Evolutionary conservation across 1,140 invertebrate genomes (phyloP), one percentile per base, ranked within the genome.

Genomic region (Heterodera schachtii): DNA sequence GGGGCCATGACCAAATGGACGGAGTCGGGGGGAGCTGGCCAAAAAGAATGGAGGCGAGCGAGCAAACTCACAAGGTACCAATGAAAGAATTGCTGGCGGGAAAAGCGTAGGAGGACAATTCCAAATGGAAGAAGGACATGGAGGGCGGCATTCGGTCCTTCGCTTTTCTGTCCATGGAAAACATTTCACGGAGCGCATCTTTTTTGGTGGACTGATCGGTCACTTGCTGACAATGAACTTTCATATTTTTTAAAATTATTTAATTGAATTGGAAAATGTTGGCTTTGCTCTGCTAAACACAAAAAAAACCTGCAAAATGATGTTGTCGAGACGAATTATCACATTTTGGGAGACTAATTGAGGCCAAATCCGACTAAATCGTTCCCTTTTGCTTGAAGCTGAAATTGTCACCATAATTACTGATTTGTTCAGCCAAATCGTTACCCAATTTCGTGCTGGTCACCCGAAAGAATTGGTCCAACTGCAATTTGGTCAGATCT

Each of bases 31-130:
- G 73, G 86, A 80, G 75, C 88, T 90, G 41, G 84, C 57, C 67
- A 73, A 78, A 80, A 83, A 82, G 78, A 82, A 52, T 8, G 6
- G 49, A 11, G 11, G 2, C 11, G 49, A 52, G 2, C 11, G 49
- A 52, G 6, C 49, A 8, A 52, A 52, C 0, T 11, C 79, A 80
- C 71, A 75, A 82, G 41, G 79, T 64, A 78, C 86, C 78, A 75
- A 78, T 69, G 49, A 74, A 82, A 75, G 79, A 21, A 52, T 83
- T 64, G 71, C 78, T 71, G 75, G 82, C 85, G 44, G 81, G 60
- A 96, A 95, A 98, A 90, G 97, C 98, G 91, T 96, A 99, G 87
- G 96, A 95, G 2, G 95, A 96, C 86, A 97, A 95, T 90, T 98
- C 97, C 3, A 96, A 93, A 91, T 98, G 96, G 52, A 98, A 81